A percentile compares a stretch with the other conserved stretches of the same genome.
These are phyloP conservation scores for Rhinella marina DNA, from an alignment of 2,797 vertebrate genomes.

Conservation along the genomic window DNA sequence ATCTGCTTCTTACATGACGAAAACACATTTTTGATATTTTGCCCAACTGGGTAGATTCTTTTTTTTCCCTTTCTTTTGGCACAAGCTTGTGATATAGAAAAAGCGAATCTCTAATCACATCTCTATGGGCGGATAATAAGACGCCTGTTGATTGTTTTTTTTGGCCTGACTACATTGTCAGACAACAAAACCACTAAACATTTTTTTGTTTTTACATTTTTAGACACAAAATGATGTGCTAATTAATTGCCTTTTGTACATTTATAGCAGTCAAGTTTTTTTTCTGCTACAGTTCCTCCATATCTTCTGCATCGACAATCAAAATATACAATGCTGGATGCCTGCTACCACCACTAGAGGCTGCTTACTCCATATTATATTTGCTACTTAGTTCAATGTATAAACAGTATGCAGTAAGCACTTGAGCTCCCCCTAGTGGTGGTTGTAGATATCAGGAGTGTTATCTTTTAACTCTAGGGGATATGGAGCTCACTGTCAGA, in stretches of 20 bases:
- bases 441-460: too few species aligned
- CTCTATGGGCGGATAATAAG: not conserved
- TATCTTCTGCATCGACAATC: too few species aligned
- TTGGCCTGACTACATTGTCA: not conserved
- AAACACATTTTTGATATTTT: conserved; percentile 41
- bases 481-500: too few species aligned
- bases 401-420: too few species aligned
- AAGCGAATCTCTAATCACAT: not conserved
- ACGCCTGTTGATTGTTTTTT: not conserved
- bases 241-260: not conserved
- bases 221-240: not conserved
- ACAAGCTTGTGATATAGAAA: not conserved
- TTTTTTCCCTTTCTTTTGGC: not conserved
- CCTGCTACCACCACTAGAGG: too few species aligned
- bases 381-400: too few species aligned
- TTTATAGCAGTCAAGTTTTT: too few species aligned
- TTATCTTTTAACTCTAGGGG: too few species aligned
- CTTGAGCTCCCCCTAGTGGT: too few species aligned
- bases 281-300: too few species aligned
- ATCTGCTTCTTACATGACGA: conserved; percentile 33
- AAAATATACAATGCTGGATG: too few species aligned
- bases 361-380: too few species aligned
- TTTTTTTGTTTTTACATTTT: not conserved
- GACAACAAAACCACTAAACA: not conserved
- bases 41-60: conserved; percentile 11